phyloP scores from a whole-genome alignment of 1,140 invertebrate genomes.

The Euura lappo region DNA sequence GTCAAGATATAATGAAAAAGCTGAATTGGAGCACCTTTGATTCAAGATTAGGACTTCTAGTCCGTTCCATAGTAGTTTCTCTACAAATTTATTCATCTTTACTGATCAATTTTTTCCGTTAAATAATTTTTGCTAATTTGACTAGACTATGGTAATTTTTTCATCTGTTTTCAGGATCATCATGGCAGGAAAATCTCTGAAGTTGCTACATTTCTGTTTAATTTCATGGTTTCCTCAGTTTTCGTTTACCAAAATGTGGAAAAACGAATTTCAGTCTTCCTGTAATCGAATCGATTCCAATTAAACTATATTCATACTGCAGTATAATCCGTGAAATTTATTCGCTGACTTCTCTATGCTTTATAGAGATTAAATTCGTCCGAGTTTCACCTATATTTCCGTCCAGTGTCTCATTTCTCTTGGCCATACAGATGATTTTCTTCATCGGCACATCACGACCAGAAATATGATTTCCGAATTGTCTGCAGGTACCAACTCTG shows the following conservation, averaged over 20 bases:
- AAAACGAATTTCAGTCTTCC: background rate
- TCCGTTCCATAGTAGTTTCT: too few species aligned
- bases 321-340: background rate
- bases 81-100: too few species aligned
- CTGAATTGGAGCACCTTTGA: too few species aligned
- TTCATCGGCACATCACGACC: background rate
- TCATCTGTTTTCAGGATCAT: too few species aligned
- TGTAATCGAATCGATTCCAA: background rate
- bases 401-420: background rate
- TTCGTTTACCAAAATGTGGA: background rate
- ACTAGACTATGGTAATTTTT: too few species aligned
- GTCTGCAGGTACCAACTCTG: background rate
- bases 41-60: too few species aligned
- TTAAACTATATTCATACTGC: background rate
- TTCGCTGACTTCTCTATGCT: background rate
- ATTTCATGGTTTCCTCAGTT: background rate
- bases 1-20: too few species aligned
- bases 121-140: too few species aligned
- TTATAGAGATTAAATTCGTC: background rate
- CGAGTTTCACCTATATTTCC: background rate
- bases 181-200: too few species aligned
- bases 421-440: slow-evolving; percentile 5
- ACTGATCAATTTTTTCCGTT: too few species aligned
- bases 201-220: background rate
- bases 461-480: background rate